Conservation (phyloP, 2,888 invertebrate genomes). For the Hypselothyrea guttata region DNA sequence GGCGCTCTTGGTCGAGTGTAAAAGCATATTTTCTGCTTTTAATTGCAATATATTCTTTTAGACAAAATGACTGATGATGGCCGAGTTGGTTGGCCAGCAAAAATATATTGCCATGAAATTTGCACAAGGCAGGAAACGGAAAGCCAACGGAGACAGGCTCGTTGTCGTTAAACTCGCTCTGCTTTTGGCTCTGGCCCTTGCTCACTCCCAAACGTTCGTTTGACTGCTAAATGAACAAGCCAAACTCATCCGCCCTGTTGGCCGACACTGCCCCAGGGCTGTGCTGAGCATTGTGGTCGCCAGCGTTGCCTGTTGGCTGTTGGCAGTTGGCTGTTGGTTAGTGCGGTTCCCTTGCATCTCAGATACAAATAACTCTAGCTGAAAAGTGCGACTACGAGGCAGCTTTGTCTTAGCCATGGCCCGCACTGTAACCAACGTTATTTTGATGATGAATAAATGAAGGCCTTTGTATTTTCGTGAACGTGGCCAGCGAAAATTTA, state of each 20-base stretch:
- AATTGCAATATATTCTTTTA: slow-evolving; percentile 77
- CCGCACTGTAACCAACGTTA: slow-evolving; percentile 42
- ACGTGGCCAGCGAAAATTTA: slow-evolving; percentile 51
- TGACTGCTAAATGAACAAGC: slow-evolving; percentile 77
- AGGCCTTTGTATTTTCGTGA: slow-evolving; percentile 59
- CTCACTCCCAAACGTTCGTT: slow-evolving; percentile 37
- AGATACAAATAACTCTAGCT: slow-evolving; percentile 60
- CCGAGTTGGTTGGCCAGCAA: slow-evolving; percentile 53
- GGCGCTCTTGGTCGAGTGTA: slow-evolving; percentile 53
- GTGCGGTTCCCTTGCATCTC: slow-evolving; percentile 55
- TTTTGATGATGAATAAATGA: slow-evolving; percentile 75
- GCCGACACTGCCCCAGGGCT: slow-evolving; percentile 13
- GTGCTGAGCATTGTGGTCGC: slow-evolving; percentile 55
- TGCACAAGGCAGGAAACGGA: slow-evolving; percentile 70
- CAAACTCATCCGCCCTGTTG: slow-evolving; percentile 41
- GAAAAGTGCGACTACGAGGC: neutral
- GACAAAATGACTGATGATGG: slow-evolving; percentile 78
- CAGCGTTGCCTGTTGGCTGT: slow-evolving; percentile 18
- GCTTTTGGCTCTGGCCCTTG: neutral
- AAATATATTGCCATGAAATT: slow-evolving; percentile 76
- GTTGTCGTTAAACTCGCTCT: slow-evolving; percentile 25
- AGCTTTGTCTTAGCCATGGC: slow-evolving; percentile 56
- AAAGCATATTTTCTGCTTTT: slow-evolving; percentile 76
- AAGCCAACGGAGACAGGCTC: slow-evolving; percentile 66
- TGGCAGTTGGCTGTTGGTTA: slow-evolving; percentile 28